Evolutionary conservation across 2,113 vertebrate species (phyloP).

Genomic region (Syngnathoides biaculeatus): DNA sequence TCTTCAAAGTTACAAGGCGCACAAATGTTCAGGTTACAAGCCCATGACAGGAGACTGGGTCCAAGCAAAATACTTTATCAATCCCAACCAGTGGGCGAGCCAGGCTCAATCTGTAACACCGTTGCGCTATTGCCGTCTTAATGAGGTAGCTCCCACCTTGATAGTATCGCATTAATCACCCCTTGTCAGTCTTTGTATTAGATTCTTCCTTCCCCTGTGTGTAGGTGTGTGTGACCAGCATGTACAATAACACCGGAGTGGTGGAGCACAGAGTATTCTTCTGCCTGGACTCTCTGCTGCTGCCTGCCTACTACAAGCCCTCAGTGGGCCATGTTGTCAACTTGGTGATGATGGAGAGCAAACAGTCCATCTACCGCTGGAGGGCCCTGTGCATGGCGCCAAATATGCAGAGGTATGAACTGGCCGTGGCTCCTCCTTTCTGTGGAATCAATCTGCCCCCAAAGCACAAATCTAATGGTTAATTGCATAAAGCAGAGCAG

Average conservation of each 20-base stretch:
- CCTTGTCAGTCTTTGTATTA: background rate
- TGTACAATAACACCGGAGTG: conserved; percentile 79
- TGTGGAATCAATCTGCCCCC: background rate
- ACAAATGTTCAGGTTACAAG: conserved; percentile 72
- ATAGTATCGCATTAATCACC: background rate
- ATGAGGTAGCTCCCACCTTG: conserved; percentile 70
- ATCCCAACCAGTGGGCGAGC: conserved; percentile 75
- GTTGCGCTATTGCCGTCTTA: conserved; percentile 82
- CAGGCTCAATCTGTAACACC: conserved; percentile 82
- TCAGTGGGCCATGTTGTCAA: conserved; percentile 76
- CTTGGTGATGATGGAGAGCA: conserved; percentile 87
- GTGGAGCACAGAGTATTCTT: conserved; percentile 86
- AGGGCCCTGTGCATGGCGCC: conserved; percentile 88
- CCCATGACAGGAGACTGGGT: conserved; percentile 93
- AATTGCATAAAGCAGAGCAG: too few relatives aligned
- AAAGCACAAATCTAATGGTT: background rate
- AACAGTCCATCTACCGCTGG: conserved; percentile 86
- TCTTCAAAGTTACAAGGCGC: background rate
- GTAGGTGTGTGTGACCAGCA: conserved; percentile 80
- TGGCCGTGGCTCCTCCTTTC: background rate
- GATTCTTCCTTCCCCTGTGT: background rate
- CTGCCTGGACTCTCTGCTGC: conserved; percentile 80
- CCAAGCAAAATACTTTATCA: conserved; percentile 84
- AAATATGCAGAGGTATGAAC: conserved; percentile 55
- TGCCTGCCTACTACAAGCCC: conserved; percentile 80